phyloP scores from a whole-genome alignment of 2,888 invertebrate species.

The Frankliniella intonsa region DNA sequence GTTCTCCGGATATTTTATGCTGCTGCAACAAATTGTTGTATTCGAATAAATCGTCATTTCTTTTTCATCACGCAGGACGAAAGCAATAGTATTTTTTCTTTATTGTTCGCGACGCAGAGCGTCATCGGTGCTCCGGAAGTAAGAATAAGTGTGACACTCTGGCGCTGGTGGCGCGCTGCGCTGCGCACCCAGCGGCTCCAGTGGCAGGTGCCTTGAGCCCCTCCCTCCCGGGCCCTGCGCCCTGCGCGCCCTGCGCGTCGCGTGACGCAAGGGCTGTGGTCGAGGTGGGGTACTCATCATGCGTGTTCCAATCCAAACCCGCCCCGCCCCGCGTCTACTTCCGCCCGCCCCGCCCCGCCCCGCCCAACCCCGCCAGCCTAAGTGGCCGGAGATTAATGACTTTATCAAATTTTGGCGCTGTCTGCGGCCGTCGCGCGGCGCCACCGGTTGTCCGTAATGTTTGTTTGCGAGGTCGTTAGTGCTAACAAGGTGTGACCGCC shows the following conservation, averaged over 20 bases:
- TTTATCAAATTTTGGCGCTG: slow-evolving; percentile 12
- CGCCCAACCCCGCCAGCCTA: background rate
- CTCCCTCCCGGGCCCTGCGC: too few species aligned
- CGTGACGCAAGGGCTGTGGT: background rate
- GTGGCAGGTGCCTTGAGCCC: background rate
- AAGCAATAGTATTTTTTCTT: too few species aligned
- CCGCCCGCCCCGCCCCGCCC: background rate
- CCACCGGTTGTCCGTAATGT: background rate
- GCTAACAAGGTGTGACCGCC: slow-evolving; percentile 19
- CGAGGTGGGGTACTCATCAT: too few species aligned
- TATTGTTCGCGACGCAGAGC: too few species aligned
- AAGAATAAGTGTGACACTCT: background rate
- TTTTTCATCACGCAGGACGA: background rate
- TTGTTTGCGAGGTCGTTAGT: slow-evolving; percentile 19
- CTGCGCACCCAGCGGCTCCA: background rate
- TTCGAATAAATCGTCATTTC: slow-evolving; percentile 34
- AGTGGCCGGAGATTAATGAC: slow-evolving; percentile 11
- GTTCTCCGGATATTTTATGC: too few species aligned
- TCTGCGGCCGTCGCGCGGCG: background rate
- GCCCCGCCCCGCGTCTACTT: background rate
- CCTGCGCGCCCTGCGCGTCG: background rate
- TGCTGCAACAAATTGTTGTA: too few species aligned
- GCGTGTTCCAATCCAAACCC: too few species aligned
- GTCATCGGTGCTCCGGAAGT: too few species aligned
- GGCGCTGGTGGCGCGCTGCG: too few species aligned